Base-by-base conservation (phyloP, 2,113 vertebrate genomes). In the Propithecus coquereli region DNA sequence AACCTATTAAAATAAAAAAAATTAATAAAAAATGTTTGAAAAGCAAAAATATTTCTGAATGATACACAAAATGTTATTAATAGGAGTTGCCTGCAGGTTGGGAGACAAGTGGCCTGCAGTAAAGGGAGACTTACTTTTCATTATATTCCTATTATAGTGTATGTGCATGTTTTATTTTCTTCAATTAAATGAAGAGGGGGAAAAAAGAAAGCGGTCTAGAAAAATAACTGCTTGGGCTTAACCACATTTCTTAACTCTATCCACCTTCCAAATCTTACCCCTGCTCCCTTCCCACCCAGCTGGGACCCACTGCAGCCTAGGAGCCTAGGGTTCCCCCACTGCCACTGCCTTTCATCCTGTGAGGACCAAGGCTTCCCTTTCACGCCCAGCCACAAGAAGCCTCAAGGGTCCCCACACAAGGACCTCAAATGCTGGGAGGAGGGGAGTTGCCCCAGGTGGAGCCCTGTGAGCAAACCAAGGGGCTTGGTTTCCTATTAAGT, bases 401-500 rank as follows among this genome's bases (percentile, higher is more conserved):
- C 50, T 86, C 88, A 37, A 82, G 65, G n/a, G 52, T 87, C 86
- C n/a, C 76, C 76, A 5, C 1, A 30, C 5, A 23, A 65, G n/a
- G 76, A 59, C 45, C 89, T 93, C 82, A 63, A 18, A 23, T 40
- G 86, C 89, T 20, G 1, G 80, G 74, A 52, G 30, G 40, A 91
- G 85, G 71, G 50, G 77, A 12, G n/a, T 52, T 2, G n/a, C 65
- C 50, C 71, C 81, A 89, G 87, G 76, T 81, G 50, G 71, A 45
- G 70, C 65, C 88, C 52, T 30, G 50, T 74, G 86, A 92, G 94
- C 54, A 32, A 90, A 84, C 85, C 81, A 80, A 92, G 91, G 94
- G 93, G 66, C 66, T 94, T 91, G 91, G 94, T 84, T 96, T 90
- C 94, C 93, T 95, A 76, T 96, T 66, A 97, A 96, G 47, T 71